Conservation (phyloP, 1,140 invertebrate species). For the Drosophila tristis region DNA sequence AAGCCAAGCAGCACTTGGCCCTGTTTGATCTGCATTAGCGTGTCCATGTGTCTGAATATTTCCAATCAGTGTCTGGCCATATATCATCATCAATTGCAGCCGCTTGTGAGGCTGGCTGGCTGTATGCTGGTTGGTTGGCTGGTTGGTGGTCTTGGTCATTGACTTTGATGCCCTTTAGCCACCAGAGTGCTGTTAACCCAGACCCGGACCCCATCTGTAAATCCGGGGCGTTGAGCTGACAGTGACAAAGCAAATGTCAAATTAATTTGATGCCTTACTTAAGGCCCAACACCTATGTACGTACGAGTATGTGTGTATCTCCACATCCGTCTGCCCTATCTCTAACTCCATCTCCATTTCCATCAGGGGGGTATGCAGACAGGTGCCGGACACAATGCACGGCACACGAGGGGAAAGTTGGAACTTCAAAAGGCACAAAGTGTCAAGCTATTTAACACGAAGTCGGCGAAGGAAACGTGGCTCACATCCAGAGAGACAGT, state of each 20-base stretch:
- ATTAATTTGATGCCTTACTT: constrained; percentile 76
- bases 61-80: constrained; percentile 46
- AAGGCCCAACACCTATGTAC: constrained; percentile 5
- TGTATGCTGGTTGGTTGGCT: neutral
- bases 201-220: constrained; percentile 33
- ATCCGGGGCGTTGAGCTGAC: constrained; percentile 56
- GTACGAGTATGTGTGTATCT: too few species aligned
- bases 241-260: constrained; percentile 77
- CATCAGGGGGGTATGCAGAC: constrained; percentile 6
- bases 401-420: neutral
- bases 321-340: neutral
- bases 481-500: constrained; percentile 9
- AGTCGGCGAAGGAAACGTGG: constrained; percentile 14
- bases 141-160: constrained; percentile 41
- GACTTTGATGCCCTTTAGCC: constrained; percentile 25
- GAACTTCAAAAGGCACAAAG: constrained; percentile 51
- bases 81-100: constrained; percentile 70
- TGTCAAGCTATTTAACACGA: constrained; percentile 43
- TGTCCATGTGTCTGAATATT: constrained; percentile 29
- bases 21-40: constrained; percentile 38
- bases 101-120: constrained; percentile 1
- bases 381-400: constrained; percentile 4
- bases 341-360: constrained; percentile 1
- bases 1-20: constrained; percentile 50
- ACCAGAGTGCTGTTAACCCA: constrained; percentile 27